phyloP scores from a whole-genome alignment of 1,140 invertebrate genomes.

The Euwallacea similis region DNA sequence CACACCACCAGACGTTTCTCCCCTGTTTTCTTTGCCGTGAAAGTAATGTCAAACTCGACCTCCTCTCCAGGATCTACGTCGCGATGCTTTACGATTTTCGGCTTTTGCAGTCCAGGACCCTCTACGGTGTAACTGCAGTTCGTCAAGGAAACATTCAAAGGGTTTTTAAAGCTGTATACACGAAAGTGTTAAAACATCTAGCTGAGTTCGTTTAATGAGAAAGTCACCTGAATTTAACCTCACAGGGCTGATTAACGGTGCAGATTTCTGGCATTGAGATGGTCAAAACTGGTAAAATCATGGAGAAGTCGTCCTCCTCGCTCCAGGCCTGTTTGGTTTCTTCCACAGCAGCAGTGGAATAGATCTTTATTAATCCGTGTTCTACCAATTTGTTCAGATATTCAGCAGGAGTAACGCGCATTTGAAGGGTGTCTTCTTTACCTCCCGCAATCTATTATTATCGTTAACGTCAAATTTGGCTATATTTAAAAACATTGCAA shows the following conservation, averaged over 20 bases:
- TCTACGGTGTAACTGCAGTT: conserved; percentile 68
- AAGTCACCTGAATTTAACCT: conserved; percentile 54
- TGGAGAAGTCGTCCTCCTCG: conserved; percentile 69
- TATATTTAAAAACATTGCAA: background rate
- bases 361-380: conserved; percentile 69
- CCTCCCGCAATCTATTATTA: conserved; percentile 42
- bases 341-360: conserved; percentile 66
- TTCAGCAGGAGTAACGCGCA: conserved; percentile 60
- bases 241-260: conserved; percentile 44
- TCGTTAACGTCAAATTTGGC: background rate
- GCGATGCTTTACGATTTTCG: conserved; percentile 60
- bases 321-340: conserved; percentile 71
- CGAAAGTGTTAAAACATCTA: conserved; percentile 4
- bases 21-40: conserved; percentile 59
- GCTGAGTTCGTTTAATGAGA: background rate
- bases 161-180: conserved; percentile 68
- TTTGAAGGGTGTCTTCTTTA: conserved; percentile 58
- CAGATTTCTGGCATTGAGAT: conserved; percentile 54
- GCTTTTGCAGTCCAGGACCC: conserved; percentile 66
- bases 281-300: conserved; percentile 64
- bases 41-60: conserved; percentile 60
- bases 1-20: conserved; percentile 63
- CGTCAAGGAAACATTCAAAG: conserved; percentile 62
- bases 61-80: conserved; percentile 63
- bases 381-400: conserved; percentile 71